Percentiles rank a stretch among this genome's conserved stretches.
phyloP scores from a whole-genome alignment of 2,113 vertebrate genomes.

The Callocephalon fimbriatum region DNA sequence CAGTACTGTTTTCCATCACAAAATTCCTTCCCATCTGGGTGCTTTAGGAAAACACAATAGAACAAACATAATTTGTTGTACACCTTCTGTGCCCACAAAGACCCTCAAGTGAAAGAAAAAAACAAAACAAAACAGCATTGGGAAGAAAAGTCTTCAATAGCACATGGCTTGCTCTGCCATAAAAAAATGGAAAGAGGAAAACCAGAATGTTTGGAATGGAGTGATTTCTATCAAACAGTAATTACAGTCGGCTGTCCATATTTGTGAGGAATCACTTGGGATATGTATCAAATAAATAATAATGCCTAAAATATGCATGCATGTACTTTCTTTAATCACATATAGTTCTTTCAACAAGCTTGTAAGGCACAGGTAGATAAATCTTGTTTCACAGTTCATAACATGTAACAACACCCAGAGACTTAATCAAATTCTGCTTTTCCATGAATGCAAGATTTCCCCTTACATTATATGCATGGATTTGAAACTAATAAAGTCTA shows the following conservation, averaged over 20 bases:
- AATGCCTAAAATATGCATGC: neutral
- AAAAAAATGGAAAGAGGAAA: neutral
- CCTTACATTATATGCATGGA: neutral
- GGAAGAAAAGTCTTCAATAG: neutral
- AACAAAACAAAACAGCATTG: neutral
- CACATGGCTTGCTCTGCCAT: neutral
- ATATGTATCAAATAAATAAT: neutral
- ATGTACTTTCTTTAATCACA: neutral
- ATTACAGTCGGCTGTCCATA: accelerated
- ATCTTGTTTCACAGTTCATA: neutral
- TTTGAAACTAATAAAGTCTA: neutral
- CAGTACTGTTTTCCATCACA: neutral
- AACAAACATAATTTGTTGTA: neutral
- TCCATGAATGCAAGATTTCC: accelerated
- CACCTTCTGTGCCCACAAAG: neutral
- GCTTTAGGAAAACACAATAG: neutral
- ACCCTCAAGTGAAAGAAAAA: neutral
- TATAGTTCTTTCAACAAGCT: neutral
- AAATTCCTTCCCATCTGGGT: neutral
- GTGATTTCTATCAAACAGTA: neutral
- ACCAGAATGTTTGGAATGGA: neutral
- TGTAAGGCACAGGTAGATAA: neutral
- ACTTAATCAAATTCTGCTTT: neutral
- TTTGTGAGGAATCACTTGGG: neutral
- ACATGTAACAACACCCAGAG: neutral